Base-by-base conservation (phyloP, 2,888 invertebrate species). In the Tanypteryx hageni region DNA sequence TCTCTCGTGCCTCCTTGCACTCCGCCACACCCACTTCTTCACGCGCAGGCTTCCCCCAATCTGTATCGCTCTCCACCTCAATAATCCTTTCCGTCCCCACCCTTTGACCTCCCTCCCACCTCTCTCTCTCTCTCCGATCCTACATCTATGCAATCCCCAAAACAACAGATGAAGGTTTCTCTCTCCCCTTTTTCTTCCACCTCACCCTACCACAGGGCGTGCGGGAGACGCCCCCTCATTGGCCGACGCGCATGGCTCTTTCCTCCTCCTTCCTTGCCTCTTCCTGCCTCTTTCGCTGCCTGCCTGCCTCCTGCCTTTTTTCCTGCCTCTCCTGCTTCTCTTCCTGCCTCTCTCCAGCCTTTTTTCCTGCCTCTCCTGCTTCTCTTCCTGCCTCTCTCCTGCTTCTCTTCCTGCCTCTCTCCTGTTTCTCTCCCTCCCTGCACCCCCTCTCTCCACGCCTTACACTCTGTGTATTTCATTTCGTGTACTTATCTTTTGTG, bases 41-140 rank as follows among this genome's bases (percentile, higher is more conserved):
- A 22, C 68, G 76, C 76, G 76, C 18, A 13, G 27, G 22, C 76
- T 22, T 22, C 22, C 68, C 76, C 76, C 76, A 76, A 76, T 76
- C 76, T 76, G 76, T 76, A 76, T 76, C 76, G 13, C 22, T 22
- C 76, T 76, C 76, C 11, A 22, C 10, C 13, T 27, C 76, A 27
- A 22, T 76, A 76, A 76, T 76, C 76, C 76, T 7, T 76, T 27
- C 27, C 76, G 76, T 22, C 27, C 76, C 76, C 76, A 76, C 76
- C 76, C 76, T 76, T 76, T 76, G 76, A 76, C 76, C 76, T 76
- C 13, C 22, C 64, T 7, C 64, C 14, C n/a, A 14, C 68, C 11
- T 22, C 68, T 18, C 10, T 18, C 68, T 0, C 68, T 18, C 44
- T 3, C 44, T 44, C 44, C 44, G 44, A 1, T 44, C 44, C 44